Percentiles rank a stretch among this genome's conserved stretches.
Conservation (phyloP, 30 jellyfish, hydroid and myxozoan genomes). For the Aurelia aurita complex sp. Pacific region DNA sequence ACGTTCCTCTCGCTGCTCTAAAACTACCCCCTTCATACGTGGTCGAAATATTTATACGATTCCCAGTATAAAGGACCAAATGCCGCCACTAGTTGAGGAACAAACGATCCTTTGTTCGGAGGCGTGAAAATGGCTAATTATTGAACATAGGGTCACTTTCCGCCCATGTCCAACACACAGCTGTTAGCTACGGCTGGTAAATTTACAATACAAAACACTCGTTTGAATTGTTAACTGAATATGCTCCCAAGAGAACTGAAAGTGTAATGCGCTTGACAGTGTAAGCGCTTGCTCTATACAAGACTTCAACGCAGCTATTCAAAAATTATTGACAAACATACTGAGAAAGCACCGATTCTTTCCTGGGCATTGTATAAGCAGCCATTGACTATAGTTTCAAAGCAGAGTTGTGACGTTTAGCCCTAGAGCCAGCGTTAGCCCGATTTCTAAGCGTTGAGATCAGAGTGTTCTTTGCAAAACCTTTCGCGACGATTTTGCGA, state of each 20-base stretch:
- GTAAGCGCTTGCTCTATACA: slow-evolving; percentile 14
- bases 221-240: background rate
- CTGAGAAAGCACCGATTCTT: slow-evolving; percentile 1
- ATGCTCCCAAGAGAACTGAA: slow-evolving; percentile 14
- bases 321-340: background rate
- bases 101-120: slow-evolving; percentile 47
- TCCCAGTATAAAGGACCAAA: background rate
- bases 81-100: slow-evolving; percentile 54
- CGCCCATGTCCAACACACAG: slow-evolving; percentile 17
- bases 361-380: slow-evolving; percentile 25
- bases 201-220: slow-evolving; percentile 26
- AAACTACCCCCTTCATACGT: background rate
- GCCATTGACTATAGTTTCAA: background rate
- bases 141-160: slow-evolving; percentile 9
- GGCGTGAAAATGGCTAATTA: slow-evolving; percentile 49
- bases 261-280: slow-evolving; percentile 14
- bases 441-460: slow-evolving; percentile 17
- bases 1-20: slow-evolving; percentile 3
- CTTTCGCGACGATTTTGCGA: too few relatives aligned
- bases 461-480: too few relatives aligned
- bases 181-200: slow-evolving; percentile 34
- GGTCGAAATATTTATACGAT: background rate
- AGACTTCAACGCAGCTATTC: slow-evolving; percentile 9
- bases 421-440: background rate
- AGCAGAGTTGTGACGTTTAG: background rate